Conservation (phyloP, 2,797 vertebrate genomes). For the Lithobates pipiens region DNA sequence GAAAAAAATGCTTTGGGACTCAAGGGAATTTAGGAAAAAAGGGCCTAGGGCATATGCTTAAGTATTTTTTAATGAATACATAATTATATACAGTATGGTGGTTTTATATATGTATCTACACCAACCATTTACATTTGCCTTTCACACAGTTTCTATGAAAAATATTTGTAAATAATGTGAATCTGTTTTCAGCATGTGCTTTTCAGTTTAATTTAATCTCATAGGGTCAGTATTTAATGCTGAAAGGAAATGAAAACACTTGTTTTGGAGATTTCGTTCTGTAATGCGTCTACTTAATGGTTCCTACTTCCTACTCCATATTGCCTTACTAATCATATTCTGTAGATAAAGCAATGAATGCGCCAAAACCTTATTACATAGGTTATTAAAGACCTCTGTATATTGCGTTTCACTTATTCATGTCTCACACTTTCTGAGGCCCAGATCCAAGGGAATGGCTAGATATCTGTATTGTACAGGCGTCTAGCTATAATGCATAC, state of each 20-base stretch:
- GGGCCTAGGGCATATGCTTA: too few relatives aligned
- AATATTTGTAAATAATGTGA: not conserved
- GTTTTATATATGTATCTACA: too few relatives aligned
- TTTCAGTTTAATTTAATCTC: not conserved
- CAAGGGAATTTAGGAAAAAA: too few relatives aligned
- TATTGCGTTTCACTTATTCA: not conserved
- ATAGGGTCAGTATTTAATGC: not conserved
- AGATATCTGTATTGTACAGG: not conserved
- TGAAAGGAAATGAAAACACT: slow-evolving; percentile 8
- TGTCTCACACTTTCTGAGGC: not conserved
- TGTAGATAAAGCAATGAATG: not conserved
- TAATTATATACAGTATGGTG: too few relatives aligned
- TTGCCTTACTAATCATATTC: not conserved
- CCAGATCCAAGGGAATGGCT: not conserved
- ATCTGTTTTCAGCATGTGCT: not conserved
- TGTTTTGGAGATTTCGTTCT: not conserved
- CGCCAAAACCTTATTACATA: not conserved
- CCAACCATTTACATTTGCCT: not conserved
- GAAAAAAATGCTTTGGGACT: too few relatives aligned
- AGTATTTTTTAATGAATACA: too few relatives aligned
- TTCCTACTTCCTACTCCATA: not conserved
- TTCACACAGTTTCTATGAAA: not conserved
- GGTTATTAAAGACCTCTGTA: not conserved
- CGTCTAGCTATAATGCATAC: not conserved
- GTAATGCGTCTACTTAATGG: not conserved